Evolutionary conservation across 2,888 invertebrate genomes (phyloP).

Genomic region (Ophioninae sp.): DNA sequence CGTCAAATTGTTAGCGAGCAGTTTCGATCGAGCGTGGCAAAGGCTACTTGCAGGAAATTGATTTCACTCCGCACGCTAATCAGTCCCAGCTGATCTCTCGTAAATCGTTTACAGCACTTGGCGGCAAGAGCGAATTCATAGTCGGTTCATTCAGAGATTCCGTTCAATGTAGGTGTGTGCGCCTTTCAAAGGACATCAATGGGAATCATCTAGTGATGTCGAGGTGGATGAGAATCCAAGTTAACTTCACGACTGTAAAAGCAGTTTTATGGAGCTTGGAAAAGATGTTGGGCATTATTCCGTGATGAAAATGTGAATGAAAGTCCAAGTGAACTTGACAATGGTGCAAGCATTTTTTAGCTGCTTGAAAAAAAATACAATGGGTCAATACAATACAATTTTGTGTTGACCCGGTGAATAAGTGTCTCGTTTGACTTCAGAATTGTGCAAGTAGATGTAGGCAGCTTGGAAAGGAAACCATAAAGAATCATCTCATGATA

Average conservation of each 20-base stretch:
- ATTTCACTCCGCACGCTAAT: constrained; percentile 54
- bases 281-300: too few relatives aligned
- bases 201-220: neutral
- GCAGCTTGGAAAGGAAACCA: too few relatives aligned
- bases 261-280: too few relatives aligned
- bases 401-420: too few relatives aligned
- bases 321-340: too few relatives aligned
- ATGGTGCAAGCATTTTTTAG: too few relatives aligned
- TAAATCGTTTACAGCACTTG: constrained; percentile 40
- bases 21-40: constrained; percentile 59
- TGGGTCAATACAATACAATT: too few relatives aligned
- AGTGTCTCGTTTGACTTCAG: too few relatives aligned
- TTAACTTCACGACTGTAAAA: neutral
- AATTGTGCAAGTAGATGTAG: too few relatives aligned
- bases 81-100: constrained; percentile 40
- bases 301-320: too few relatives aligned
- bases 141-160: constrained; percentile 20
- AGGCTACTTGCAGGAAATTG: constrained; percentile 63
- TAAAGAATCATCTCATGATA: too few relatives aligned
- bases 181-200: neutral
- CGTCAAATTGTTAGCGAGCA: constrained; percentile 53
- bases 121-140: constrained; percentile 24
- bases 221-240: neutral
- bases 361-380: too few relatives aligned
- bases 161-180: neutral